A percentile compares a stretch with the other conserved stretches of the same genome.
Conservation (phyloP, 2,797 vertebrate genomes). For the Helarctos malayanus region DNA sequence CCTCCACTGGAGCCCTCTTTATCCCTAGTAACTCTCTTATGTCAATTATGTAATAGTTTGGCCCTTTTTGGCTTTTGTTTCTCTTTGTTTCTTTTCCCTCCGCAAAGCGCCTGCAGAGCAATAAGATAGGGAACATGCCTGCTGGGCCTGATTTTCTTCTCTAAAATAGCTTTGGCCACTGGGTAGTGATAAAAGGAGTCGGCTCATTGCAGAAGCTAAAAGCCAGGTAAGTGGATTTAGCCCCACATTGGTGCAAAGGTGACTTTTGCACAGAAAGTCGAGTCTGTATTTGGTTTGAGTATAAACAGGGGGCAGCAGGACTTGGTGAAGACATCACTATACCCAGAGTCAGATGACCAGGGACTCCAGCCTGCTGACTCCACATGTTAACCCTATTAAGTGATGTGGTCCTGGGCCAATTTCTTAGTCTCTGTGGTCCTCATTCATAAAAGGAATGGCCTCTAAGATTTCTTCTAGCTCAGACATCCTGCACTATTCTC, state of each 20-base stretch:
- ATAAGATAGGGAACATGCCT: constrained; percentile 81
- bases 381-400: background rate
- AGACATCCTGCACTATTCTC: background rate
- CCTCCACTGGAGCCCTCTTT: constrained; percentile 81
- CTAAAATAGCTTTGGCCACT: constrained; percentile 79
- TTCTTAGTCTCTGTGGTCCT: background rate
- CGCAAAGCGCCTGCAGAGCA: constrained; percentile 83
- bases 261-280: constrained; percentile 60
- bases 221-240: constrained; percentile 73
- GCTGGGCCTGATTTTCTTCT: constrained; percentile 83
- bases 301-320: background rate
- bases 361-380: background rate
- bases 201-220: constrained; percentile 78
- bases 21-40: constrained; percentile 84
- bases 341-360: background rate
- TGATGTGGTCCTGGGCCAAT: background rate
- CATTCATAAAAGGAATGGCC: background rate
- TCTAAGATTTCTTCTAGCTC: background rate
- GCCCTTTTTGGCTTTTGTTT: constrained; percentile 80
- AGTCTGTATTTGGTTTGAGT: constrained; percentile 52
- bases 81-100: constrained; percentile 77
- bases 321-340: background rate
- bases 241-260: constrained; percentile 62
- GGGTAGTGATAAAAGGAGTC: constrained; percentile 81
- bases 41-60: constrained; percentile 86